Conservation (phyloP, 2,888 invertebrate genomes). For the Flexamia atlantica region DNA sequence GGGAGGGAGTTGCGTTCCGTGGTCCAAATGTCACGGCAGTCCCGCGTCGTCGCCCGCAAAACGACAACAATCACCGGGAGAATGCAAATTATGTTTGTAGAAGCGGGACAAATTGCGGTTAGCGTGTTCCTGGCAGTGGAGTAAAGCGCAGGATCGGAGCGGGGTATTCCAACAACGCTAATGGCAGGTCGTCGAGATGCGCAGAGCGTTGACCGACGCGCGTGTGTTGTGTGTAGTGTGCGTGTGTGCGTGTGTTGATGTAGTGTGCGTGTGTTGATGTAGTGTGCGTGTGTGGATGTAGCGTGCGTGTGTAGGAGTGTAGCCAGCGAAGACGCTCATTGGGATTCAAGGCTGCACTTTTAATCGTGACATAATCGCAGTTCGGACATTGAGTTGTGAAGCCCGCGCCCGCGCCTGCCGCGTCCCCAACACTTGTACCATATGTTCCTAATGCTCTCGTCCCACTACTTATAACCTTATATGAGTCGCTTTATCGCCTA, state of each 20-base stretch:
- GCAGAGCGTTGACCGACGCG: neutral
- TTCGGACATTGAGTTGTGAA: constrained; percentile 13
- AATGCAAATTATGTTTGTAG: constrained; percentile 37
- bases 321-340: constrained; percentile 27
- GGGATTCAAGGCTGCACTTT: constrained; percentile 48
- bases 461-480: neutral
- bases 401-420: neutral
- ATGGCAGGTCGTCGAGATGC: neutral
- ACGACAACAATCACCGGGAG: neutral
- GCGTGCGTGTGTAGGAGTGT: neutral
- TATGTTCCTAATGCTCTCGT: neutral
- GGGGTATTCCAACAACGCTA: constrained; percentile 10
- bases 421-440: neutral
- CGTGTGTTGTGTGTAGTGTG: neutral
- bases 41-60: neutral
- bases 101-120: neutral
- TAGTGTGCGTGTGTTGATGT: neutral
- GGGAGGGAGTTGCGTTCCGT: neutral
- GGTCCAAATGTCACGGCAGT: constrained; percentile 12
- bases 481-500: constrained; percentile 9
- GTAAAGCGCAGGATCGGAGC: neutral
- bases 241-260: constrained; percentile 11
- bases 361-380: constrained; percentile 48
- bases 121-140: neutral
- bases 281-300: neutral